Evolutionary conservation across 2,888 invertebrate genomes (phyloP), one percentile per base, ranked within the genome.

Genomic region (Geotrupes spiniger): DNA sequence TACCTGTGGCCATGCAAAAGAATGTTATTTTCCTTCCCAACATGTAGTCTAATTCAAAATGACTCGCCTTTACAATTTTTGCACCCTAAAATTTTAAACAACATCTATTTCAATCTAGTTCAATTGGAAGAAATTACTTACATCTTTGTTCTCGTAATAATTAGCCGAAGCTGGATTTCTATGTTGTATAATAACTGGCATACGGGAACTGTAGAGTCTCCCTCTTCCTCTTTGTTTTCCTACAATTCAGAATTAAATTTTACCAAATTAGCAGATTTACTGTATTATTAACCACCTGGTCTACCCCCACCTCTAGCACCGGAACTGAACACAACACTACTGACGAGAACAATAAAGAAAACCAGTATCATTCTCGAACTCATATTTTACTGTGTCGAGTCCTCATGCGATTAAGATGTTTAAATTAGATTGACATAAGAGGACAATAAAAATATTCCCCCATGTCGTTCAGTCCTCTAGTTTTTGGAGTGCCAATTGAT

Each of bases 11-110:
- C 77, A 84, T 83, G 63, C 87, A 88, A 65, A 87, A 83, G 64
- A 88, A 84, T 3, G 85, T 81, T 26, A 88, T 84, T 70, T 87
- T 88, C 52, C 87, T 78, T 9, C 87, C 87, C 21, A 88, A 73
- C 77, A 84, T 82, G 66, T 85, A 86, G 61, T 84, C 84, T 58
- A 83, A 72, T 66, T 86, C 85, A 67, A 86, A 86, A 63, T 85
- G 85, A 6, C 85, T 85, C 1, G 84, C 76, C 65, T 84, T 82
- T 1, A 81, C 77, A 40, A 86, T 85, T 64, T 77, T 79, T n/a
- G 85, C 85, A 8, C 84, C 85, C 85, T 85, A 63, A 45, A 71
- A 71, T 25, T 38, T 17, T 17, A 12, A 21, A 38, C 16, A 4
- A n/a, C n/a, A 2, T 17, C 8, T 15, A 14, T 10, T 10, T 1